These are phyloP conservation scores for Didymodactylos carnosus DNA, from an alignment of 2,888 invertebrate genomes.

Conservation along the genomic window DNA sequence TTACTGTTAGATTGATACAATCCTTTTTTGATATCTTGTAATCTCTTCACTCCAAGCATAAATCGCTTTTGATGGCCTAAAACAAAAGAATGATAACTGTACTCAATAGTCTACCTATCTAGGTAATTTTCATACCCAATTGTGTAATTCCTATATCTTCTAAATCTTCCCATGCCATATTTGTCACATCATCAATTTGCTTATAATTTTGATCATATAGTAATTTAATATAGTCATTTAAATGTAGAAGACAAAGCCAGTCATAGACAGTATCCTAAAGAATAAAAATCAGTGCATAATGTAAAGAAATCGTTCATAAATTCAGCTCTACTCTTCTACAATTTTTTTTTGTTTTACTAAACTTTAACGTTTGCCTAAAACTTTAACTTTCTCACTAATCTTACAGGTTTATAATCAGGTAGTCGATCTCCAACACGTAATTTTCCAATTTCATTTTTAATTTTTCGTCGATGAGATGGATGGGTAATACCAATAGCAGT, in stretches of 20 bases:
- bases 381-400: background rate
- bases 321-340: background rate
- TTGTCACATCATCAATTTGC: constrained; percentile 75
- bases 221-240: constrained; percentile 75
- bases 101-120: background rate
- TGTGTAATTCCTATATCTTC: constrained; percentile 60
- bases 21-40: constrained; percentile 51
- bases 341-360: too few species aligned
- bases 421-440: constrained; percentile 78
- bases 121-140: constrained; percentile 27
- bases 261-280: constrained; percentile 68
- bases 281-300: too few species aligned
- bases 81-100: constrained; percentile 26
- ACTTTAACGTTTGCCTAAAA: background rate
- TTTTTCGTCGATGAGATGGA: constrained; percentile 78
- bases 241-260: constrained; percentile 69
- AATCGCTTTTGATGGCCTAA: constrained; percentile 96
- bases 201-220: constrained; percentile 66
- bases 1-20: background rate
- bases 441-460: constrained; percentile 85
- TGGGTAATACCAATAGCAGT: constrained; percentile 64
- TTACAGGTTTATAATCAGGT: constrained; percentile 51
- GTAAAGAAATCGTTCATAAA: background rate
- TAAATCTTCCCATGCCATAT: constrained; percentile 92
- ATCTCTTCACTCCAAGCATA: constrained; percentile 78